Evolutionary conservation across 2,113 vertebrate species (phyloP).

Genomic region (Hiodon tergisus): DNA sequence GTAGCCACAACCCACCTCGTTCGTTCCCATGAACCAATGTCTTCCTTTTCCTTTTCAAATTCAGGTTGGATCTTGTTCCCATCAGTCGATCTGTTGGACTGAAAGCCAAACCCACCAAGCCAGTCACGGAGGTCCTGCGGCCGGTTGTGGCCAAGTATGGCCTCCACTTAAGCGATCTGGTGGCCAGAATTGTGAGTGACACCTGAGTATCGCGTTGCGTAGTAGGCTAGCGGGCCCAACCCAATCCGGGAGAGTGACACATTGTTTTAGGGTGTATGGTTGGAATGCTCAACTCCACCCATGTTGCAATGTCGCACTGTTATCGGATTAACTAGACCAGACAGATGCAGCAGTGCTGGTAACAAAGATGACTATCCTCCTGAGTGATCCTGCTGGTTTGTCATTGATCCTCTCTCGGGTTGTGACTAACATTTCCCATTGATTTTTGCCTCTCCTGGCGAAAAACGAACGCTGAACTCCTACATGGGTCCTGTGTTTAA

Average conservation of each 20-base stretch:
- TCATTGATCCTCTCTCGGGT: too few species aligned
- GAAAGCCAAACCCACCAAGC: constrained; percentile 96
- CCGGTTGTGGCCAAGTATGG: constrained; percentile 96
- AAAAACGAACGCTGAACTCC: not conserved
- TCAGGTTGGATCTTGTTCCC: constrained; percentile 89
- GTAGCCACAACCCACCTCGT: not conserved
- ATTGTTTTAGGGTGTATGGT: not conserved
- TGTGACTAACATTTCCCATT: not conserved
- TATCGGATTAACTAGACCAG: not conserved
- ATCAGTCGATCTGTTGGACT: constrained; percentile 94
- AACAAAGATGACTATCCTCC: not conserved
- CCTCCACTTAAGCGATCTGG: constrained; percentile 82
- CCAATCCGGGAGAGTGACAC: not conserved
- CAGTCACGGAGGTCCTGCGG: constrained; percentile 89
- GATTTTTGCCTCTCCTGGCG: not conserved
- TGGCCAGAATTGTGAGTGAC: constrained; percentile 85
- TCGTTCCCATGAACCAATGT: not conserved
- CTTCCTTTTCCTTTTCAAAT: constrained; percentile 4
- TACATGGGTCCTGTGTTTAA: not conserved
- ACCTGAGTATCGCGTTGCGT: not conserved
- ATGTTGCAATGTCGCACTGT: not conserved
- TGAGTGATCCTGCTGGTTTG: not conserved
- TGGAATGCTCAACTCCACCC: not conserved
- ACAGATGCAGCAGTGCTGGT: not conserved
- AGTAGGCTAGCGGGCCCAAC: not conserved